Conservation (phyloP, 2,113 vertebrate species). For the Motacilla tschutschensis region DNA sequence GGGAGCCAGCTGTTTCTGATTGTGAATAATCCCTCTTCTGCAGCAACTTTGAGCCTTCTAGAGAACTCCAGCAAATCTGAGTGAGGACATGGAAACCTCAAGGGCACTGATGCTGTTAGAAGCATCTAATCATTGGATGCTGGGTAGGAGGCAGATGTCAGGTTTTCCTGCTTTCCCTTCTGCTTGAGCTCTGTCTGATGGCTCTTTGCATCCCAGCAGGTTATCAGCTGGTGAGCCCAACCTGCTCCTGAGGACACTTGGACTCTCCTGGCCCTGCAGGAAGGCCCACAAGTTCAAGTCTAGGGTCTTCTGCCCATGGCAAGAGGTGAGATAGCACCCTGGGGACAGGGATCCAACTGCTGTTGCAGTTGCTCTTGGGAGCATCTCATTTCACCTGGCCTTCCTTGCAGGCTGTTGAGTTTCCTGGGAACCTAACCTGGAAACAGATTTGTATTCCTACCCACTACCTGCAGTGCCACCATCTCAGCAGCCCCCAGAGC, state of each 20-base stretch:
- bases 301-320: not conserved
- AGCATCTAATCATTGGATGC: not conserved
- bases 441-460: not conserved
- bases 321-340: not conserved
- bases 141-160: not conserved
- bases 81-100: not conserved
- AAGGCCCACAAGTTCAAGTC: not conserved
- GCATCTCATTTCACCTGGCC: not conserved
- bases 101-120: not conserved
- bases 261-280: accelerated
- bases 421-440: not conserved
- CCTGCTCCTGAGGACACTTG: accelerated
- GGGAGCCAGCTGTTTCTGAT: not conserved
- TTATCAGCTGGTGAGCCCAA: not conserved
- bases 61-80: not conserved
- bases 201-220: not conserved
- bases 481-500: accelerated
- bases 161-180: not conserved
- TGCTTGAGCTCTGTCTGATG: accelerated
- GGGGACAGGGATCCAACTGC: not conserved
- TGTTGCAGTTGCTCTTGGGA: not conserved
- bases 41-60: not conserved
- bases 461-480: not conserved
- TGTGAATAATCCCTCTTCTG: not conserved
- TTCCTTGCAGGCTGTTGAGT: not conserved